Base-by-base conservation (phyloP, 2,888 invertebrate species). In the Oxycera nigricornis region DNA sequence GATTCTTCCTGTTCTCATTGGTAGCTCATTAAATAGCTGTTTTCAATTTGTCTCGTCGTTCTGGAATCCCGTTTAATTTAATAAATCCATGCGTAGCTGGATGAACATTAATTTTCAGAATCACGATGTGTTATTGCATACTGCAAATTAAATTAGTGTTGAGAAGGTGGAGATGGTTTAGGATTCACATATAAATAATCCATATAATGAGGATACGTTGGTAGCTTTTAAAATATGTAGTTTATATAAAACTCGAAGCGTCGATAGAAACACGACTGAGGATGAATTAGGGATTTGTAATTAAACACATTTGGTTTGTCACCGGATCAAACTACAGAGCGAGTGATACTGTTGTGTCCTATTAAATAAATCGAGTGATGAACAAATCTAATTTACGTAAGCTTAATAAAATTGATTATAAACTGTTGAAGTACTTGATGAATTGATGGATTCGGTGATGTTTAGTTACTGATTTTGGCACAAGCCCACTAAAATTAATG, bases 301-400 rank as follows among this genome's bases (percentile, higher is more conserved):
- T 46, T 2, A 17, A 3, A 14, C 17, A 46, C 35, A 46, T 46
- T 46, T 46, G 14, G 3, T 61, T 61, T 61, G 61, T 31, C 61
- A 61, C 31, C 61, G 26, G 14, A 4, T 31, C 30, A 61, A 61
- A 61, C 35, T 61, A 30, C 17, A 31, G 31, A 61, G 30, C n/a
- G 17, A 28, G 28, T 30, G 61, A 46, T 14, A 28, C 11, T 50
- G 11, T n/a, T n/a, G n/a, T n/a, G n/a, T n/a, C n/a, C 4, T 26
- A 46, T 68, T 6, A 26, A 46, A 14, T 20, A 17, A 11, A 46
- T 68, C 67, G 67, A 68, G 67, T 68, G 67, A 26, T 68, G 50
- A 28, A 41, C 67, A 68, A 68, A 68, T 68, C 26, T 46, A 46
- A 68, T 68, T 68, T 50, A 30, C 50, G 46, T 46, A 68, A 68